phyloP scores from a whole-genome alignment of 2,113 vertebrate species.

The Micronycteris hirsuta region DNA sequence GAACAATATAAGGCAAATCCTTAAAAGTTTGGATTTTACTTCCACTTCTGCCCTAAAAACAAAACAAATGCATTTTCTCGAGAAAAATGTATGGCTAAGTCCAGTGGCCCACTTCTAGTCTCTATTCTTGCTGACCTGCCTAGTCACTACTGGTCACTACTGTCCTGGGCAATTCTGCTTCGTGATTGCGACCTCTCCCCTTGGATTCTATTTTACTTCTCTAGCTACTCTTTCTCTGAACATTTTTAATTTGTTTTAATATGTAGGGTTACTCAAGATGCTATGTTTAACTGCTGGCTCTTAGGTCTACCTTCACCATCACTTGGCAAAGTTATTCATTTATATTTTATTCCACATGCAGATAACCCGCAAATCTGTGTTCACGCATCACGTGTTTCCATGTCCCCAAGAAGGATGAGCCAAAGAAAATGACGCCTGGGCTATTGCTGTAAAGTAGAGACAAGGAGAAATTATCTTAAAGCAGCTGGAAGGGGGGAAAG shows the following conservation, averaged over 20 bases:
- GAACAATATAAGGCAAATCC: background rate
- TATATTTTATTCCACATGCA: background rate
- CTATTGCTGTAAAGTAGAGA: background rate
- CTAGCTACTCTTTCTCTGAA: background rate
- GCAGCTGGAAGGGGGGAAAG: background rate
- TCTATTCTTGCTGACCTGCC: background rate
- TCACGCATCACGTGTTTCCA: background rate
- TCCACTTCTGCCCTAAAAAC: background rate
- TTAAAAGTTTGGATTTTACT: background rate
- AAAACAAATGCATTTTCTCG: background rate
- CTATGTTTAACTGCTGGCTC: background rate
- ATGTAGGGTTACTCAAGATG: background rate
- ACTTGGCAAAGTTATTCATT: background rate
- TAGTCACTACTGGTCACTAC: background rate
- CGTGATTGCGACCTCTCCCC: background rate
- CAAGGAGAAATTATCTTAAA: background rate
- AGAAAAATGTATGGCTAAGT: background rate
- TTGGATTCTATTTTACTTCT: background rate
- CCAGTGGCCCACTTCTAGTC: background rate
- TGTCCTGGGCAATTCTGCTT: background rate
- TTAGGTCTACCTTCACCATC: background rate
- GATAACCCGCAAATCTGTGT: background rate
- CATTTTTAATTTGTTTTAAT: background rate
- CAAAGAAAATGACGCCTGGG: background rate
- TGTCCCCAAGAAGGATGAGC: background rate